Evolutionary conservation across 2,888 invertebrate species (phyloP), one percentile per base, ranked within the genome.

Genomic region (Cyrtodaria siliqua): DNA sequence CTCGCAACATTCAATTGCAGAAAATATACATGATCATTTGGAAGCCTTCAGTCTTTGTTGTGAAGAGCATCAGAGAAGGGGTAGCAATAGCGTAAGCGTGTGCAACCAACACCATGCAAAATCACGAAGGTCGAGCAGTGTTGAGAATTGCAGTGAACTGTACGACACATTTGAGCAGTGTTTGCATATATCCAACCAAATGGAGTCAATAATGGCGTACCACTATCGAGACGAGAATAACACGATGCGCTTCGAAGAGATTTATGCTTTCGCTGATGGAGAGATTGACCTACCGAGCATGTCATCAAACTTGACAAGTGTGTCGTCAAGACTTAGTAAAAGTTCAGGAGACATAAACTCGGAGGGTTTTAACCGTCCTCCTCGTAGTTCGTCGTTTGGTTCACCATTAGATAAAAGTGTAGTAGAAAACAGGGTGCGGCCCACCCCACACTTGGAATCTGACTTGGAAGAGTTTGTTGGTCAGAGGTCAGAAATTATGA

Each of bases 121-220:
- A 40, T 18, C 33, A 8, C 33, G 33, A 33, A 16, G 16, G 20
- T 9, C 44, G 6, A 44, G 8, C 16, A 20, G 16, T 3, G 16
- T 9, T 16, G n/a, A 6, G 20, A 18, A 6, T 44, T 6, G n/a
- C n/a, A 16, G 6, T 20, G 9, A 44, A 20, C 8, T 9, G n/a
- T 44, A 44, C 68, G 91, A 90, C 69, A 88, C 89, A 2, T 89
- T 90, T 71, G 90, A 90, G 50, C 86, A 91, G 56, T 89, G 85
- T 57, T 73, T 91, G 16, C 86, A 88, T 24, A 82, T 89, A 4
- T 78, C 88, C 14, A 86, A 90, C 29, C 87, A 90, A 50, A 89
- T 89, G 87, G 90, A 91, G 38, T 88, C 91, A 0, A 75, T 86
- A 1, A 74, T 90, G 59, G 86, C 90, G 0, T 91, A 88, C 60